Conservation (phyloP, 92 coral and sea anemone genomes). For the Umimayanthus chanpuru region DNA sequence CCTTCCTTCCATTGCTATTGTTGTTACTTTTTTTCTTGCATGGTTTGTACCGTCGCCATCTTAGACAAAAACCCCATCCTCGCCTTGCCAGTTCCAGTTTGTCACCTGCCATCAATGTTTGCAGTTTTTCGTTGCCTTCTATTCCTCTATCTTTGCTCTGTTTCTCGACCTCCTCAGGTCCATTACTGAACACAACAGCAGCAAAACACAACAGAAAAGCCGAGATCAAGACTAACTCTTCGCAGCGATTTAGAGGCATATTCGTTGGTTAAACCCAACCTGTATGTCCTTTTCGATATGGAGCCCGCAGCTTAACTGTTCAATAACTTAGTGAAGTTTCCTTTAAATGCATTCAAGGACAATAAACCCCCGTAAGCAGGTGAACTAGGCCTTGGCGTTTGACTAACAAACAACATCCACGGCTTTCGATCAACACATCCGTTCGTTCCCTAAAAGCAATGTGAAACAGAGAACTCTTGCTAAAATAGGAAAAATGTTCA, state of each 20-base stretch:
- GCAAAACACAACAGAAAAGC: constrained; percentile 22
- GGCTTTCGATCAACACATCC: constrained; percentile 15
- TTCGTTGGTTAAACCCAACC: background rate
- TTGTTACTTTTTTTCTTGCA: background rate
- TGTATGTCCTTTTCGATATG: background rate
- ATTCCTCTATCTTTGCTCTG: background rate
- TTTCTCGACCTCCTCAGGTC: background rate
- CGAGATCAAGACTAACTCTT: background rate
- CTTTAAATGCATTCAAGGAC: constrained; percentile 24
- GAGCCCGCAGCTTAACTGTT: background rate
- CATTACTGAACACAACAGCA: background rate
- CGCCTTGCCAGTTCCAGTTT: background rate
- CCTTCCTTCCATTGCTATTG: background rate
- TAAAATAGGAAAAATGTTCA: background rate
- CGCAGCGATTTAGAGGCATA: background rate
- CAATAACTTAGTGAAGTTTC: background rate
- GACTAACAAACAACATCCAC: background rate
- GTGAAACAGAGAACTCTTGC: background rate
- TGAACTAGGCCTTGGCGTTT: background rate
- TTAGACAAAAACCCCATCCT: background rate
- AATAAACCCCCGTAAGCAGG: background rate
- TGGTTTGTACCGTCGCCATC: constrained; percentile 21
- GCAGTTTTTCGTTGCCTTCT: background rate
- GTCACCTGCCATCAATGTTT: background rate
- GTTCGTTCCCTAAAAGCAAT: background rate